Conservation (phyloP, 2,888 invertebrate species). For the Drepanosiphum platanoidis region DNA sequence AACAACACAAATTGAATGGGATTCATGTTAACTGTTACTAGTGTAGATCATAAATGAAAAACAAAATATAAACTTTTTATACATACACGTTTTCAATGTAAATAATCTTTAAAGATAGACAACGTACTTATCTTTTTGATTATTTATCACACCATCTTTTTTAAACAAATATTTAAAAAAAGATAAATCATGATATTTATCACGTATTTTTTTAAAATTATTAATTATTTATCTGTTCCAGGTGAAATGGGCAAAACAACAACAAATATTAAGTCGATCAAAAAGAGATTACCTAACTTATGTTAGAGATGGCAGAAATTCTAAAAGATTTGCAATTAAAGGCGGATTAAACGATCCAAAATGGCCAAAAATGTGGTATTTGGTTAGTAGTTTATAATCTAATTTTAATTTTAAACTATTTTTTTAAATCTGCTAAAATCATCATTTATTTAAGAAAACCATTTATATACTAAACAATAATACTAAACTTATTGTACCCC, state of each 20-base stretch:
- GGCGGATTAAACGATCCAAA: slow-evolving; percentile 82
- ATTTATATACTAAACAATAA: too few relatives aligned
- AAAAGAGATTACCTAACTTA: slow-evolving; percentile 77
- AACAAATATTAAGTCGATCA: slow-evolving; percentile 79
- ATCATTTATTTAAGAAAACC: too few relatives aligned
- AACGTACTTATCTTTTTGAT: slow-evolving; percentile 20
- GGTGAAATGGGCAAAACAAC: slow-evolving; percentile 82
- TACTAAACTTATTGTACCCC: too few relatives aligned
- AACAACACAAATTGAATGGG: slow-evolving; percentile 12
- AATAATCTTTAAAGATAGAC: neutral
- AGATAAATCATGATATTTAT: slow-evolving; percentile 10
- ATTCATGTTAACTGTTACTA: slow-evolving; percentile 11
- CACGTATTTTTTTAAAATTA: slow-evolving; percentile 29
- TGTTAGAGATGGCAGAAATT: slow-evolving; percentile 66
- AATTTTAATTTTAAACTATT: too few relatives aligned
- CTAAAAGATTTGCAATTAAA: slow-evolving; percentile 67
- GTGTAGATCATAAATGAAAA: neutral
- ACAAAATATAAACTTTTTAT: neutral
- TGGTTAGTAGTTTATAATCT: slow-evolving; percentile 82
- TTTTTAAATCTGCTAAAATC: too few relatives aligned
- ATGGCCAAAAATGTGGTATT: slow-evolving; percentile 97
- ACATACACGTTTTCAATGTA: neutral
- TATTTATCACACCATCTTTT: neutral
- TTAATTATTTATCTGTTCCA: slow-evolving; percentile 64
- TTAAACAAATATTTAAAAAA: slow-evolving; percentile 4